Conservation (phyloP, 2,888 invertebrate species). For the Augochlorella aurata region DNA sequence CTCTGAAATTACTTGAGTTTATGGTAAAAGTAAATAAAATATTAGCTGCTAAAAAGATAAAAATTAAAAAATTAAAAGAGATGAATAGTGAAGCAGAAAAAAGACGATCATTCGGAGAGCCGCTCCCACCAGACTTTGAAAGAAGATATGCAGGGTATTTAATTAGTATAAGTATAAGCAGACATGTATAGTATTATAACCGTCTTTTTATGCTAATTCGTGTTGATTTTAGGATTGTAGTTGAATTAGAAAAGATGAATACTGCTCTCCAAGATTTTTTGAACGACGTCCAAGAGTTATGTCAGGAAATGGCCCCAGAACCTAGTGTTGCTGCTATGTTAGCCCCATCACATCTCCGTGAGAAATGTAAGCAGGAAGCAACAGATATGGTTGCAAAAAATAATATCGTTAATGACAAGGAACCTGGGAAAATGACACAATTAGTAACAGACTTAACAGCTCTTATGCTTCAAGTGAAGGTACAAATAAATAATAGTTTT, state of each 20-base stretch:
- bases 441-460: constrained; percentile 94
- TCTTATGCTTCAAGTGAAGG: constrained; percentile 93
- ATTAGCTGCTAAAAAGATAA: constrained; percentile 90
- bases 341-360: constrained; percentile 93
- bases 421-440: constrained; percentile 87
- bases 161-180: constrained; percentile 32
- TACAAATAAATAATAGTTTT: constrained; percentile 68
- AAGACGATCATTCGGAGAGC: constrained; percentile 90
- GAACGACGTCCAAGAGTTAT: constrained; percentile 91
- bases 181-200: background rate
- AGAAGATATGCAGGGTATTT: constrained; percentile 91
- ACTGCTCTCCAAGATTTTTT: constrained; percentile 92
- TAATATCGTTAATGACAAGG: constrained; percentile 84
- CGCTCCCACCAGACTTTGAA: constrained; percentile 93
- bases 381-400: constrained; percentile 90
- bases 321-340: constrained; percentile 93
- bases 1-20: constrained; percentile 91
- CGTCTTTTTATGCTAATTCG: background rate
- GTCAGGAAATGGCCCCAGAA: constrained; percentile 93
- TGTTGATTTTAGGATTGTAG: constrained; percentile 83
- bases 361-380: constrained; percentile 94
- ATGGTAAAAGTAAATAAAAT: constrained; percentile 94
- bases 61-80: constrained; percentile 90
- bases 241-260: constrained; percentile 96
- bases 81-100: constrained; percentile 96